Base-by-base conservation (phyloP, 2,888 invertebrate genomes). In the Gonocerus acuteangulatus region DNA sequence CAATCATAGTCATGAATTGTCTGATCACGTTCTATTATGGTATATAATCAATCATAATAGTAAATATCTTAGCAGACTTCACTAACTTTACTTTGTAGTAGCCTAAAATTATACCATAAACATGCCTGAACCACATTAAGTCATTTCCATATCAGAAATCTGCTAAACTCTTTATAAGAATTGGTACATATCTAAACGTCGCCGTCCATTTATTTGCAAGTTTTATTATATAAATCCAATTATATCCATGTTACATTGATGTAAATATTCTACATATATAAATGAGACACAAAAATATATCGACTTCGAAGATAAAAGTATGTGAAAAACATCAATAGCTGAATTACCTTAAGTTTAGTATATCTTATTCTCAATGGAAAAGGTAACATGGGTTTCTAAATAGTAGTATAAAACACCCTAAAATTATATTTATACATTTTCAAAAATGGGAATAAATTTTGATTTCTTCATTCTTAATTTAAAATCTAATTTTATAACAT, bases 251-350 rank as follows among this genome's bases (percentile, higher is more conserved):
- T 22, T 48, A 42, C 54, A 34, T 48, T 2, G 21, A 52, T 42
- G 22, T 52, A 51, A 42, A 36, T 39, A 2, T 54, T 22, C 61
- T 56, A 52, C 54, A 47, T 51, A 39, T 57, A 62, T 57, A 57
- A 54, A 48, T 54, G 48, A 48, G 62, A 65, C 62, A 62, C 62
- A 65, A 60, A 65, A 62, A 65, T 60, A 65, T 60, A 65, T 62
- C 47, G 45, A 62, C 60, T 65, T 60, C 39, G 62, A 64, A 64
- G 64, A 62, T 62, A 61, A 64, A 65, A 65, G 64, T 62, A 62
- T 52, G 64, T 61, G 60, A 62, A 62, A 65, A 65, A 65, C 64
- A 65, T 65, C 64, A 60, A 60, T 60, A 60, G 60, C 64, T 65
- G 62, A 57, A 49, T 52, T 62, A 60, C 44, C 19, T 47, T 62